Base-by-base conservation (phyloP, 2,797 vertebrate species). In the Pogoniulus pusillus region DNA sequence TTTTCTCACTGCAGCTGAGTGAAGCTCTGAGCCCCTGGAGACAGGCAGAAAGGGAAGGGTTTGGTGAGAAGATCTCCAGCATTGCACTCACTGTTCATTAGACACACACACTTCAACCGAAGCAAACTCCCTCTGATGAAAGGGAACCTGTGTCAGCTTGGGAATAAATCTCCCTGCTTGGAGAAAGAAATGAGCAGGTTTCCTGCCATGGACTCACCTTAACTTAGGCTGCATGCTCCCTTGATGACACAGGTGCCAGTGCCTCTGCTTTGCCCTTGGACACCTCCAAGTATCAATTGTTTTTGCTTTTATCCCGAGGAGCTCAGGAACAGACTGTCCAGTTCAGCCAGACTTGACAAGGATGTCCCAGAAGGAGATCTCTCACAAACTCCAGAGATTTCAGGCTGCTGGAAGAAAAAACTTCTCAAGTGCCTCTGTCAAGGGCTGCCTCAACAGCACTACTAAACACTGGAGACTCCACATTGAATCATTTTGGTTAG, bases 201-300 rank as follows among this genome's bases (percentile, higher is more conserved):
- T 70, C 24, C 34, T 71, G 72, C 37, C 41, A 6, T 24, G 59
- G 51, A 10, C 10, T 55, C 23, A 34, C 35, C 69, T 77, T 55
- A 72, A 26, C 2, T 19, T 39, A 68, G 27, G 37, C 60, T 54
- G 13, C 0, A 0, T 49, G 69, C 14, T 82, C 55, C 62, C 35
- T 10, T 68, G 41, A 64, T 79, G 51, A 65, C 54, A 27, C 8
- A 53, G 69, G 45, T 64, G 49, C 54, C 5, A 1, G 32, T 29
- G 77, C 29, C 75, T 93, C 7, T 3, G 26, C 69, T 76, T 43
- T 24, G 54, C 57, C n/a, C 43, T 24, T 63, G 47, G 55, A n/a
- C 23, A 45, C n/a, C 37, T 75, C 54, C 34, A 37, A 37, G 32
- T 11, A 14, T 51, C 64, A 12, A 10, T 22, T 4, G 1, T 49